Evolutionary conservation across 2,888 invertebrate genomes (phyloP).

Genomic region (Clanis bilineata): DNA sequence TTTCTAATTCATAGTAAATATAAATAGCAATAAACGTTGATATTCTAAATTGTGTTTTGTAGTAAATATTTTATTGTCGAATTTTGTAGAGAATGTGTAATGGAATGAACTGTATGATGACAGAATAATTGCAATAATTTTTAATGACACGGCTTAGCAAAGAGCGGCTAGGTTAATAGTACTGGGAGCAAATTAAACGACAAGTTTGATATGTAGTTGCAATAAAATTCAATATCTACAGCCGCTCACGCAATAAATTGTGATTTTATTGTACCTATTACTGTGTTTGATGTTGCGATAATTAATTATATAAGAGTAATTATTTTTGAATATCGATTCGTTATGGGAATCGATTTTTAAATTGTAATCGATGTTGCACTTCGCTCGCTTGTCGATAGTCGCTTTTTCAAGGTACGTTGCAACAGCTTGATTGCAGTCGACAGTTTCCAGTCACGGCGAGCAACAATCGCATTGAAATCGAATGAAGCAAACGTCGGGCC

Average conservation of each 20-base stretch:
- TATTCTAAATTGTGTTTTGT: conserved; percentile 74
- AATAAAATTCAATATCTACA: neutral
- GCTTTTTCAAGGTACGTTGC: neutral
- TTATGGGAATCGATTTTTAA: conserved; percentile 6
- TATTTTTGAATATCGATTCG: conserved; percentile 8
- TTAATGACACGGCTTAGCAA: neutral
- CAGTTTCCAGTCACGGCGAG: neutral
- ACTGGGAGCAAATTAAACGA: conserved; percentile 3
- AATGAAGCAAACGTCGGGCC: conserved; percentile 44
- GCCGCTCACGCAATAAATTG: conserved; percentile 12
- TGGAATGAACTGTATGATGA: neutral
- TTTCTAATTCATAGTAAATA: conserved; percentile 17
- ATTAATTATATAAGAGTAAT: conserved; percentile 6
- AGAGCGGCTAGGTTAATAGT: neutral
- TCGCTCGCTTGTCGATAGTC: conserved; percentile 6
- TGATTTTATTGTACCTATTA: conserved; percentile 12
- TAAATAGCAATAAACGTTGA: conserved; percentile 37
- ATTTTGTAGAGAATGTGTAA: conserved; percentile 24
- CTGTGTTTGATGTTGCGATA: conserved; percentile 6
- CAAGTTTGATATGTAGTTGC: neutral
- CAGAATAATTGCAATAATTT: conserved; percentile 1
- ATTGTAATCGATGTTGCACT: neutral
- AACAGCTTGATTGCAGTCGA: neutral
- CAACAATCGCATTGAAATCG: neutral
- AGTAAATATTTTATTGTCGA: conserved; percentile 68